Evolutionary conservation across 2,888 invertebrate species (phyloP).

Genomic region (Diachrysia chrysitis): DNA sequence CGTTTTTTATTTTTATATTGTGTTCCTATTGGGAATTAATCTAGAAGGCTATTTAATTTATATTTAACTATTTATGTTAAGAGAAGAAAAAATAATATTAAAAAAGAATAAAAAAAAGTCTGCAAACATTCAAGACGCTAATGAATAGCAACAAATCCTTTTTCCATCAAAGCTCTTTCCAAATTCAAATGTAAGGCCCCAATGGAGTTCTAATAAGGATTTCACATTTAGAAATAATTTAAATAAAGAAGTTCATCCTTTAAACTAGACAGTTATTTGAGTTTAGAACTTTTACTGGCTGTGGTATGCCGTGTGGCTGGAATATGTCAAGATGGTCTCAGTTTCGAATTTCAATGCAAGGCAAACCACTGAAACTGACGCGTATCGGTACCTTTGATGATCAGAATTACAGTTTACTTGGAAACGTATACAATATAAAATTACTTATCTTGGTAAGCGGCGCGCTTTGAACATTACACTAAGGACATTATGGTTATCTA

Average conservation of each 20-base stretch:
- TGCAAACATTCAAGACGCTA: not conserved
- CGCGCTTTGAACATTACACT: slow-evolving; percentile 50
- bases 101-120: not conserved
- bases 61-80: too few species aligned
- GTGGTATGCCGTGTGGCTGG: too few species aligned
- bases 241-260: not conserved
- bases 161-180: not conserved
- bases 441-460: slow-evolving; percentile 65
- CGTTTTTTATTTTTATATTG: too few species aligned
- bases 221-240: not conserved
- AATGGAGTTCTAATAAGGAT: not conserved
- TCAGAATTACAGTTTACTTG: slow-evolving; percentile 70
- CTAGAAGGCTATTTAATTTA: too few species aligned
- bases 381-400: slow-evolving; percentile 66
- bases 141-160: too few species aligned
- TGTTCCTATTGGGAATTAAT: too few species aligned
- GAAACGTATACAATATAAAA: slow-evolving; percentile 72
- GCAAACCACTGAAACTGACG: slow-evolving; percentile 59
- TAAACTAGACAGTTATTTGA: not conserved
- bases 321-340: slow-evolving; percentile 32
- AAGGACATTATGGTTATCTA: slow-evolving; percentile 44
- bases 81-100: not conserved
- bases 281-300: slow-evolving; percentile 32
- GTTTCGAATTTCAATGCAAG: slow-evolving; percentile 64
- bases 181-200: not conserved